These are phyloP conservation scores for Sapayoa aenigma DNA, from an alignment of 2,113 vertebrate genomes.

Conservation along the genomic window DNA sequence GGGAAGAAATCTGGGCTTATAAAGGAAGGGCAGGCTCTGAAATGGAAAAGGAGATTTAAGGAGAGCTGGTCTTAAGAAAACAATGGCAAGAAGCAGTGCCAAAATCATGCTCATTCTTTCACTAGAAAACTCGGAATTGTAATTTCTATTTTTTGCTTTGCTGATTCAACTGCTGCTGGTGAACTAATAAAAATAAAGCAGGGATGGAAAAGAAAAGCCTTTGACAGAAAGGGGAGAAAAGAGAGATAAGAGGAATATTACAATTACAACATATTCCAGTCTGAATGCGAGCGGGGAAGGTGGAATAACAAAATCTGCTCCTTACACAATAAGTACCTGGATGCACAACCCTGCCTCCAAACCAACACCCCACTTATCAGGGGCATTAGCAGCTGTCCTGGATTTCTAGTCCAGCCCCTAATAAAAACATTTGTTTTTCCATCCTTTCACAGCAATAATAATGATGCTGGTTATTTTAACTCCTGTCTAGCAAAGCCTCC, in stretches of 20 bases:
- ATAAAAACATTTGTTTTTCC: not conserved
- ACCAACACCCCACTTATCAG: not conserved
- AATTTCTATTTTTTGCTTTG: not conserved
- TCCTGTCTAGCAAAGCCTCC: not conserved
- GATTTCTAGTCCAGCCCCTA: not conserved
- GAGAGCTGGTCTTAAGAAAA: not conserved
- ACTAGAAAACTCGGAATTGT: not conserved
- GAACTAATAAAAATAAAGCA: not conserved
- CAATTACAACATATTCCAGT: not conserved
- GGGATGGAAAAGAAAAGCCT: not conserved
- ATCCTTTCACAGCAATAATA: not conserved
- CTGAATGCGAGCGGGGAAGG: not conserved
- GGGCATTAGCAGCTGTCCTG: not conserved
- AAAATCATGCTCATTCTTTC: not conserved
- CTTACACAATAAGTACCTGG: not conserved
- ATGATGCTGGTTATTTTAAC: not conserved
- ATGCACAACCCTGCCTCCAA: not conserved
- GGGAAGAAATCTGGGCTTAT: conserved; percentile 8
- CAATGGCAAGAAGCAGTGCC: conserved; percentile 12
- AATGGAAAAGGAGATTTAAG: conserved; percentile 11
- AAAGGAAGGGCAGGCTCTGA: conserved; percentile 16
- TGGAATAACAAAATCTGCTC: not conserved
- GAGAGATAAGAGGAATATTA: not conserved
- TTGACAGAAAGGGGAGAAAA: not conserved
- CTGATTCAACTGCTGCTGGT: not conserved